These are phyloP conservation scores for Lissonota sp. DNA, from an alignment of 2,888 invertebrate genomes.

Conservation along the genomic window DNA sequence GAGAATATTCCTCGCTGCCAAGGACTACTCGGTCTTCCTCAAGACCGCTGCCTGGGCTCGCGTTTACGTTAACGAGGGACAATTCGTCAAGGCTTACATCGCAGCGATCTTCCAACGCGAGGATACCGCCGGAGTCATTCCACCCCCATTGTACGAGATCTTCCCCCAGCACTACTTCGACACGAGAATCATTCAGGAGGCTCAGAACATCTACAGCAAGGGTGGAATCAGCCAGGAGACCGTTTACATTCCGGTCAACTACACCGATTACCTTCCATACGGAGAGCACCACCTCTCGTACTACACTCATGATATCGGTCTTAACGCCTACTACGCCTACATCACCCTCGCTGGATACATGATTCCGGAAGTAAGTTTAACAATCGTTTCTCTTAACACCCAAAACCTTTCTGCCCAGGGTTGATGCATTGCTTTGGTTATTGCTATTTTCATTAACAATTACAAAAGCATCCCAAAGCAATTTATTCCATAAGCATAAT, in stretches of 20 bases:
- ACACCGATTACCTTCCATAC: conserved; percentile 84
- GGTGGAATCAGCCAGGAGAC: conserved; percentile 77
- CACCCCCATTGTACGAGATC: conserved; percentile 90
- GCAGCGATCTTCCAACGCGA: conserved; percentile 87
- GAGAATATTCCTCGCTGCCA: conserved; percentile 89
- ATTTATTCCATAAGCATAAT: too few relatives aligned
- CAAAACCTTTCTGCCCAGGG: not conserved
- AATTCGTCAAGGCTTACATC: conserved; percentile 87
- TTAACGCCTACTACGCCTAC: conserved; percentile 88
- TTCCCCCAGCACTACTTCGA: conserved; percentile 90
- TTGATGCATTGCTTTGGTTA: too few relatives aligned
- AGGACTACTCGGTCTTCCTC: conserved; percentile 89
- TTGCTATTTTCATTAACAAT: too few relatives aligned
- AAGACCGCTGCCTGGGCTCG: conserved; percentile 89
- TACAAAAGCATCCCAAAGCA: too few relatives aligned
- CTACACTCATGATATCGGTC: conserved; percentile 89
- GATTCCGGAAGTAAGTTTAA: conserved; percentile 70
- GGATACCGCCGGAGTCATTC: conserved; percentile 87
- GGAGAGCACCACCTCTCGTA: conserved; percentile 87
- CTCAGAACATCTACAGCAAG: conserved; percentile 83
- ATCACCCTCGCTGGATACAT: conserved; percentile 86
- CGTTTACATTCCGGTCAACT: conserved; percentile 87
- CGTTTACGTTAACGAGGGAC: conserved; percentile 88
- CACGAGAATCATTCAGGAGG: conserved; percentile 88
- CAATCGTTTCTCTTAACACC: not conserved